Base-by-base conservation (phyloP, 2,888 invertebrate genomes). In the Fragum sueziense region DNA sequence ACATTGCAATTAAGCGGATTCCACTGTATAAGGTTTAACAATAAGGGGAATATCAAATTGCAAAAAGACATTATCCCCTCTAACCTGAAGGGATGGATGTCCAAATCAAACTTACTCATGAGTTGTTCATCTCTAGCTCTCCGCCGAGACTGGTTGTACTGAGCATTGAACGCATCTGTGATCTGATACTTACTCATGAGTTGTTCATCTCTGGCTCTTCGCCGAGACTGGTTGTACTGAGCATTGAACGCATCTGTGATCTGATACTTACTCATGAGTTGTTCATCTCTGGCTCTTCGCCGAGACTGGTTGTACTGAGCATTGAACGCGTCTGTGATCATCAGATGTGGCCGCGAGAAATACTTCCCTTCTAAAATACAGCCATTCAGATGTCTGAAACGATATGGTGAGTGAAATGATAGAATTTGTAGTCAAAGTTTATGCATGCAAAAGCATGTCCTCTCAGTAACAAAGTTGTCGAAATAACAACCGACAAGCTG, bases 181-280 rank as follows among this genome's bases (percentile, higher is more conserved):
- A 99, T 97, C 80, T n/a, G n/a, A n/a, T n/a, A 93, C 95, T 94
- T 94, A 96, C 97, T 98, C 97, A 99, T 97, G 7, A 99, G 94
- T 91, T 98, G 97, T 92, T 99, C 99, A 94, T 99, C 99, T 83
- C 99, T 95, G 9, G 97, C 95, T 88, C 98, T 94, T 71, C 99
- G 94, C 85, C 98, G 95, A 20, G 97, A 97, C 93, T 98, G 99
- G 80, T 97, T 96, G 94, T 99, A 99, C 79, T 96, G 96, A 0
- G 98, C 98, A 94, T 99, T 99, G 93, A 97, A 97, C 0, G 98
- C 97, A 91, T 99, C 99, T 0, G 98, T 97, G 85, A 99, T 97
- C 80, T n/a, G n/a, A 41, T 11, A 93, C 95, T 94, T 94, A 96
- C 97, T 98, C 97, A 99, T 97, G 7, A 99, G 94, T 91, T 98